A percentile compares a stretch with the other conserved stretches of the same genome.
Conservation (phyloP, 30 jellyfish, hydroid and myxozoan genomes). For the Pseudorhiza aurosa region DNA sequence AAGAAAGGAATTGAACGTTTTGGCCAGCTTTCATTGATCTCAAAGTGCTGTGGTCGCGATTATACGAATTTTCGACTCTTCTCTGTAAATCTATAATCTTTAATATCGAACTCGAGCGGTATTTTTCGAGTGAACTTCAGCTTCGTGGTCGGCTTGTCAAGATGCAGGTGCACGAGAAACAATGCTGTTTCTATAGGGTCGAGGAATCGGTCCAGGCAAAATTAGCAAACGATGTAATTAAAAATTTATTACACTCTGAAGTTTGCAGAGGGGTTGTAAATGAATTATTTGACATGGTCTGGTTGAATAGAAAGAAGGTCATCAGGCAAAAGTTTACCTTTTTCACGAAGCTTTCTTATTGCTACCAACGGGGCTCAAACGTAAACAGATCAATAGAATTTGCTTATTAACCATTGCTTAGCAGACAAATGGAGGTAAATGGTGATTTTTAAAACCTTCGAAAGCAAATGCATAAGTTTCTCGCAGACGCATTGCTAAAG, state of each 20-base stretch:
- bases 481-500: too few species aligned
- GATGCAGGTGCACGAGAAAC: slow-evolving; percentile 47
- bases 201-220: neutral
- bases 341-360: neutral
- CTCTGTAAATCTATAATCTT: slow-evolving; percentile 21
- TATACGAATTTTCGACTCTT: slow-evolving; percentile 6
- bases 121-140: slow-evolving; percentile 11
- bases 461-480: too few species aligned
- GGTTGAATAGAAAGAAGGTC: neutral
- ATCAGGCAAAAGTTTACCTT: neutral
- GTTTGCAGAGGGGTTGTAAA: too few species aligned
- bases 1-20: slow-evolving; percentile 27
- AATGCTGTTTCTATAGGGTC: slow-evolving; percentile 10
- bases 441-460: too few species aligned
- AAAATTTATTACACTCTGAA: slow-evolving; percentile 4
- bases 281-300: too few species aligned
- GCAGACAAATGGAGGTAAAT: too few species aligned
- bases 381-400: slow-evolving; percentile 3
- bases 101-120: neutral
- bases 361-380: neutral
- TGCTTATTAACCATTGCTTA: slow-evolving; percentile 5
- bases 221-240: neutral
- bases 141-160: slow-evolving; percentile 15
- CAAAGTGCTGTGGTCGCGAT: slow-evolving; percentile 40
- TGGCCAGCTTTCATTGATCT: slow-evolving; percentile 33